Percentiles rank a stretch among this genome's conserved stretches.
Conservation (phyloP, 2,888 invertebrate genomes). For the Tiphia femorata region DNA sequence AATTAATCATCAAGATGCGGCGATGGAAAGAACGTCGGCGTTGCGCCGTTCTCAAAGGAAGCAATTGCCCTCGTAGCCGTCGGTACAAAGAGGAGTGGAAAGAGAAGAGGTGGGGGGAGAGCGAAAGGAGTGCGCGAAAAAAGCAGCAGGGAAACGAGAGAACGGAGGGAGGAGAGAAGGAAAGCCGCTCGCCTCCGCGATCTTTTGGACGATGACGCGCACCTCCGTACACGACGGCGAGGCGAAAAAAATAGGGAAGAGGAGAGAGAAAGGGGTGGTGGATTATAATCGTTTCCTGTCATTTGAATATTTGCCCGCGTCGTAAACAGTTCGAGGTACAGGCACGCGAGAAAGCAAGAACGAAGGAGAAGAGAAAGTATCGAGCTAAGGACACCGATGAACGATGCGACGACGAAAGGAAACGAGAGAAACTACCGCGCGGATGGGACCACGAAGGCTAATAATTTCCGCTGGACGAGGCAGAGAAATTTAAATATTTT, state of each 20-base stretch:
- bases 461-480: conserved; percentile 50
- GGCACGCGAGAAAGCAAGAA: conserved; percentile 8
- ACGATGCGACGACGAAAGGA: neutral
- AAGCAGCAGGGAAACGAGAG: neutral
- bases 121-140: neutral
- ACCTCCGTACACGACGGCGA: conserved; percentile 6
- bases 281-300: conserved; percentile 35
- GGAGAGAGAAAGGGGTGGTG: conserved; percentile 9
- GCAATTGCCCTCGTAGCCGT: conserved; percentile 28
- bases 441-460: conserved; percentile 28
- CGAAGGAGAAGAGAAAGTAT: neutral
- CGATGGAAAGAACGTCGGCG: conserved; percentile 7
- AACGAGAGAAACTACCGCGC: conserved; percentile 18
- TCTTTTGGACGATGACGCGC: conserved; percentile 1
- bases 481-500: conserved; percentile 54
- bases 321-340: conserved; percentile 24
- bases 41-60: conserved; percentile 31
- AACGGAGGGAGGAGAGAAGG: conserved; percentile 1
- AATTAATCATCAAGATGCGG: conserved; percentile 28
- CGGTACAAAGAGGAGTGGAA: conserved; percentile 8
- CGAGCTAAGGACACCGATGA: neutral
- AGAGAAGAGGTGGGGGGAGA: conserved; percentile 6
- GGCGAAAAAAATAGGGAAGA: conserved; percentile 6
- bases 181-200: neutral
- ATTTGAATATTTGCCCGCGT: conserved; percentile 37